A percentile compares a stretch with the other conserved stretches of the same genome.
Conservation (phyloP, 2,888 invertebrate species). For the Hermodice carunculata region DNA sequence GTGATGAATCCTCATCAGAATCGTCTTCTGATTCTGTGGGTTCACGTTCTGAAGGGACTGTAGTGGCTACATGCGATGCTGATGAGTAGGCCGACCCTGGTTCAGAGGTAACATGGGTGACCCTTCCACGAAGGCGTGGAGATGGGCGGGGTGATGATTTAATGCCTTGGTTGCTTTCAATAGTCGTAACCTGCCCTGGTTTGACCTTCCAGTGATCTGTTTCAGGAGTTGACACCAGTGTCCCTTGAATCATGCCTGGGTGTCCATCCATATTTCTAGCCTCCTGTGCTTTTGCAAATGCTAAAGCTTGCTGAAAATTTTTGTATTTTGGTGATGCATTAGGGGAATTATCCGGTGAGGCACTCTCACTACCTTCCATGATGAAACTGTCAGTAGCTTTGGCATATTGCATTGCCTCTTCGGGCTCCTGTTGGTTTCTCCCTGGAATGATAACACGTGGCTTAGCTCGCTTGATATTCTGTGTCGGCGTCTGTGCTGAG, state of each 20-base stretch:
- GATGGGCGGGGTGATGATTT: not conserved
- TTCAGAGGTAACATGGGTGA: not conserved
- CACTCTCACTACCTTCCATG: slow-evolving; percentile 3
- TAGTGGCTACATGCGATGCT: too few relatives aligned
- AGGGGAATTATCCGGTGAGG: slow-evolving; percentile 28
- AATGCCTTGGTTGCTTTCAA: not conserved
- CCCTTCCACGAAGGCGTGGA: too few relatives aligned
- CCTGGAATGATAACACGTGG: slow-evolving; percentile 5
- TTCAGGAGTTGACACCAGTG: slow-evolving; percentile 10
- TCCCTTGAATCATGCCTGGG: not conserved
- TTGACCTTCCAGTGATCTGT: slow-evolving; percentile 1
- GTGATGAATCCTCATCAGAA: slow-evolving; percentile 15
- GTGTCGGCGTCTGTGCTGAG: not conserved
- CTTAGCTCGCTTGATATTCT: slow-evolving; percentile 8
- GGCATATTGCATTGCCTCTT: not conserved
- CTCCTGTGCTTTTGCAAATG: slow-evolving; percentile 20
- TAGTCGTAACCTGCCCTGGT: slow-evolving; percentile 1
- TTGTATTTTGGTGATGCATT: slow-evolving; percentile 27
- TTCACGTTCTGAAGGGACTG: not conserved
- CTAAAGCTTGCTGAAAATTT: slow-evolving; percentile 23
- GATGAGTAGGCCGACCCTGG: not conserved
- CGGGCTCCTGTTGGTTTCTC: not conserved
- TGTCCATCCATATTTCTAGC: not conserved
- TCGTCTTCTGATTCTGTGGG: slow-evolving; percentile 5
- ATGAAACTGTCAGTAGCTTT: not conserved